phyloP scores from a whole-genome alignment of 2,888 invertebrate species.

The Drosophila emarginata region DNA sequence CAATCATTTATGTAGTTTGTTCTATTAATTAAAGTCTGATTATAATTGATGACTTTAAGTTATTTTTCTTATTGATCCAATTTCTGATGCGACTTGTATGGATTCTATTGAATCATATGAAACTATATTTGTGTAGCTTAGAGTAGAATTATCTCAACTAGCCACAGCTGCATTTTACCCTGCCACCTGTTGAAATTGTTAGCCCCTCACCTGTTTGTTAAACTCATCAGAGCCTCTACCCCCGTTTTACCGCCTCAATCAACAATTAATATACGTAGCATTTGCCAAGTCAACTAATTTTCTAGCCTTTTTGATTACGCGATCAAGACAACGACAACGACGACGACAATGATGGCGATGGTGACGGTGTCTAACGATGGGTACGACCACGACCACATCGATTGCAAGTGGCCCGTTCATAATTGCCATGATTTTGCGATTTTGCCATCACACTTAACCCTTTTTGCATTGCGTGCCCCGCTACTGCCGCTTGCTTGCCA shows the following conservation, averaged over 20 bases:
- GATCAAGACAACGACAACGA: constrained; percentile 9
- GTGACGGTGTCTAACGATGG: too few species aligned
- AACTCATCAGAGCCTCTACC: not conserved
- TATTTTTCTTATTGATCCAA: too few species aligned
- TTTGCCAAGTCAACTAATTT: constrained; percentile 57
- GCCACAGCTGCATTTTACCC: constrained; percentile 20
- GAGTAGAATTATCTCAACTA: constrained; percentile 30
- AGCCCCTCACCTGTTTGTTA: constrained; percentile 16
- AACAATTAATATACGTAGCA: constrained; percentile 62
- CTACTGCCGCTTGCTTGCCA: not conserved
- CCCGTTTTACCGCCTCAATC: constrained; percentile 28
- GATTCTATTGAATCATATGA: not conserved
- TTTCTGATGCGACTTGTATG: too few species aligned
- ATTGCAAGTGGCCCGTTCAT: constrained; percentile 46
- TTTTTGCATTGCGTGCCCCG: constrained; percentile 30
- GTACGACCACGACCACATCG: not conserved
- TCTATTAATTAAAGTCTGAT: too few species aligned
- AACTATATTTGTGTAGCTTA: not conserved
- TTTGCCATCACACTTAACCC: constrained; percentile 41
- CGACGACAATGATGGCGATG: not conserved
- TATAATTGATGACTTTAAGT: too few species aligned
- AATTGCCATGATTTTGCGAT: constrained; percentile 63
- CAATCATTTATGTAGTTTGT: too few species aligned
- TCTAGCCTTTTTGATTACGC: constrained; percentile 35
- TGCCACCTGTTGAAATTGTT: constrained; percentile 52